A percentile compares a stretch with the other conserved stretches of the same genome.
Evolutionary conservation across 2,113 vertebrate genomes (phyloP).

Genomic region (Leuciscus idus): DNA sequence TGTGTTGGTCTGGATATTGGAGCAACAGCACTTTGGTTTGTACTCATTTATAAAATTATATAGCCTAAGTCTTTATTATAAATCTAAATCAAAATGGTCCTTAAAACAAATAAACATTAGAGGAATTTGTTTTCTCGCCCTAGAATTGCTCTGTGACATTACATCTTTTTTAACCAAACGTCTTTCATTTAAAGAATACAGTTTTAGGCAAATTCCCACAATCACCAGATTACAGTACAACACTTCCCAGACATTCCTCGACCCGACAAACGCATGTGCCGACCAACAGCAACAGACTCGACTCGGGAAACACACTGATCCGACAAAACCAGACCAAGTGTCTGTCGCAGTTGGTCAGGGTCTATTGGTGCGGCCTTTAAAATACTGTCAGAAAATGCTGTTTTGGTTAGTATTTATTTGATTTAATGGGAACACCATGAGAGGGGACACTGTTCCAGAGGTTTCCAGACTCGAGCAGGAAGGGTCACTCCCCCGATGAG

Average conservation of each 20-base stretch:
- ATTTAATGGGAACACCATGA: constrained; percentile 31
- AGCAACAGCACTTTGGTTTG: too few species aligned
- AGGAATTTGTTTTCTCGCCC: neutral
- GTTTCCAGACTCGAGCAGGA: constrained; percentile 50
- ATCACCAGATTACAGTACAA: too few species aligned
- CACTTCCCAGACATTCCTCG: too few species aligned
- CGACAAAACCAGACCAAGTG: too few species aligned
- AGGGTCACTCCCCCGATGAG: constrained; percentile 43
- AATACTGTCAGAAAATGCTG: neutral
- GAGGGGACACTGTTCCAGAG: constrained; percentile 2
- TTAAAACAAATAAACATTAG: too few species aligned
- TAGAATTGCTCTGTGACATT: neutral
- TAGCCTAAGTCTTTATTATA: neutral
- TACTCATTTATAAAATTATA: neutral
- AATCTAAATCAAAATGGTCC: neutral
- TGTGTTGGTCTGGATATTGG: neutral
- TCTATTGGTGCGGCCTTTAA: too few species aligned
- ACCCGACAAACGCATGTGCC: too few species aligned
- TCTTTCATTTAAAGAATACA: neutral
- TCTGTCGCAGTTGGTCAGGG: too few species aligned
- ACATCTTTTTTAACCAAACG: neutral
- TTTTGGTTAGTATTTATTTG: neutral
- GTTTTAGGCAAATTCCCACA: too few species aligned
- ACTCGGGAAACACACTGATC: too few species aligned
- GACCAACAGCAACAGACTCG: too few species aligned